Conservation (phyloP, 2,113 vertebrate species). For the Ia io region DNA sequence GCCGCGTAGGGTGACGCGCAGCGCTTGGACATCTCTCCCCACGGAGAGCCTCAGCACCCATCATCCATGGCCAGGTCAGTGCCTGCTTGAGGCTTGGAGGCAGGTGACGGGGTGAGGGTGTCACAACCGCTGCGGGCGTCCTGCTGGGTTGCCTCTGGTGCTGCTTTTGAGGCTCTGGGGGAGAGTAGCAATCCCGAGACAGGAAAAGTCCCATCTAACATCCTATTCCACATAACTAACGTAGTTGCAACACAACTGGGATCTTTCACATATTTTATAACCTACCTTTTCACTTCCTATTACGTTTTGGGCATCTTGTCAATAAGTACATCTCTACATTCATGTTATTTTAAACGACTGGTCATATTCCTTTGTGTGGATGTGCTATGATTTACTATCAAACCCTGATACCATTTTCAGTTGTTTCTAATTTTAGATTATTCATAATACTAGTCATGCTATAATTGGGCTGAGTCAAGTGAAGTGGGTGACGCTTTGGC, state of each 20-base stretch:
- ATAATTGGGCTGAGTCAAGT: not conserved
- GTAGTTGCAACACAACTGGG: not conserved
- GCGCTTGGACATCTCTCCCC: not conserved
- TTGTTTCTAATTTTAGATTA: constrained; percentile 39
- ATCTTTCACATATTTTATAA: not conserved
- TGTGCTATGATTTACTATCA: not conserved
- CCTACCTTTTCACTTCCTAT: not conserved
- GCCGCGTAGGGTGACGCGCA: accelerated
- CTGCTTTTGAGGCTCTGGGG: not conserved
- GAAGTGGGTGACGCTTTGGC: not conserved
- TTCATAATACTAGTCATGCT: not conserved
- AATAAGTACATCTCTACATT: not conserved
- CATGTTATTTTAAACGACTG: not conserved
- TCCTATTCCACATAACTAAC: not conserved
- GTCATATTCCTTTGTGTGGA: not conserved
- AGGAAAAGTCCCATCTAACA: not conserved
- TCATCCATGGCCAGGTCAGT: not conserved
- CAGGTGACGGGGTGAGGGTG: accelerated
- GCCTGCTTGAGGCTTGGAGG: not conserved
- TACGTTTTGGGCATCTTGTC: not conserved
- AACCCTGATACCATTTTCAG: not conserved
- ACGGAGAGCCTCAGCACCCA: not conserved
- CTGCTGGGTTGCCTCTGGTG: not conserved
- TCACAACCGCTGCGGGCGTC: not conserved
- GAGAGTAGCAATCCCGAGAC: not conserved